Conservation (phyloP, 1,140 invertebrate species). For the Bombyx mori region ASM3026992v2 NC_085121.1:8620001-8620500, state of each 20-base stretch:
- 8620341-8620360: too few relatives aligned
- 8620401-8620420: too few relatives aligned
- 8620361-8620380: too few relatives aligned
- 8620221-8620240: conserved; percentile 49
- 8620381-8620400: too few relatives aligned
- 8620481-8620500: conserved; percentile 50
- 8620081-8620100: conserved; percentile 81
- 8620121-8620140: conserved; percentile 84
- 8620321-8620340: too few relatives aligned
- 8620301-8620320: too few relatives aligned
- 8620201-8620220: conserved; percentile 57
- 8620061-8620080: conserved; percentile 90
- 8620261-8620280: conserved; percentile 45
- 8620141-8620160: conserved; percentile 81
- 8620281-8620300: too few relatives aligned
- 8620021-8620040: conserved; percentile 19
- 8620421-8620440: not conserved
- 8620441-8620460: conserved; percentile 53
- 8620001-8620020: not conserved
- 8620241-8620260: conserved; percentile 55
- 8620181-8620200: conserved; percentile 30
- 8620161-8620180: conserved; percentile 81
- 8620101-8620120: conserved; percentile 84
- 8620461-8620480: conserved; percentile 59
- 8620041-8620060: conserved; percentile 87